phyloP scores from a whole-genome alignment of 2,113 vertebrate genomes.

The Zapornia atra region DNA sequence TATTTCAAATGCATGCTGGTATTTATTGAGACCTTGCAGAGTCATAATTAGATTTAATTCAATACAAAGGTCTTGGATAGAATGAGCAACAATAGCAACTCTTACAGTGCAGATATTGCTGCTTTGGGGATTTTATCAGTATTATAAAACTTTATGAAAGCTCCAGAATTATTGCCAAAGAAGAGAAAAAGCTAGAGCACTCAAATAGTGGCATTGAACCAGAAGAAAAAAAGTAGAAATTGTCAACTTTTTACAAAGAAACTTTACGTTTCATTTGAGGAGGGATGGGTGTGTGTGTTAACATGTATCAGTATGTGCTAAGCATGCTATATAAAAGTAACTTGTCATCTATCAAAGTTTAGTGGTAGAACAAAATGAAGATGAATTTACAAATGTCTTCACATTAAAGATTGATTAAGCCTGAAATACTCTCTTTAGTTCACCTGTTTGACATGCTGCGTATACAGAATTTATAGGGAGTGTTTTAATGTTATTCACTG shows the following conservation, averaged over 20 bases:
- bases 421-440: background rate
- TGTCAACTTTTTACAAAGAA: background rate
- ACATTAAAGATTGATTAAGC: background rate
- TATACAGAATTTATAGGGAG: background rate
- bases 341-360: background rate
- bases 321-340: background rate
- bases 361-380: background rate
- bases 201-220: background rate
- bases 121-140: conserved; percentile 8
- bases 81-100: background rate
- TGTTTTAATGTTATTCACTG: background rate
- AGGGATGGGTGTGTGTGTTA: background rate
- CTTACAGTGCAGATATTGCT: background rate
- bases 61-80: background rate
- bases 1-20: conserved; percentile 41
- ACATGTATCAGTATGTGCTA: background rate
- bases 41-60: background rate
- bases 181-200: background rate
- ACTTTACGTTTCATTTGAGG: background rate
- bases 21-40: conserved; percentile 19
- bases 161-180: background rate
- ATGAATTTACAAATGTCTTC: background rate
- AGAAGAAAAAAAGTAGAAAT: background rate
- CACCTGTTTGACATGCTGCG: background rate
- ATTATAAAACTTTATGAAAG: background rate